Percentiles rank a stretch among this genome's conserved stretches.
Evolutionary conservation across 2,113 vertebrate species (phyloP).

Genomic region (Accipiter virgatus): DNA sequence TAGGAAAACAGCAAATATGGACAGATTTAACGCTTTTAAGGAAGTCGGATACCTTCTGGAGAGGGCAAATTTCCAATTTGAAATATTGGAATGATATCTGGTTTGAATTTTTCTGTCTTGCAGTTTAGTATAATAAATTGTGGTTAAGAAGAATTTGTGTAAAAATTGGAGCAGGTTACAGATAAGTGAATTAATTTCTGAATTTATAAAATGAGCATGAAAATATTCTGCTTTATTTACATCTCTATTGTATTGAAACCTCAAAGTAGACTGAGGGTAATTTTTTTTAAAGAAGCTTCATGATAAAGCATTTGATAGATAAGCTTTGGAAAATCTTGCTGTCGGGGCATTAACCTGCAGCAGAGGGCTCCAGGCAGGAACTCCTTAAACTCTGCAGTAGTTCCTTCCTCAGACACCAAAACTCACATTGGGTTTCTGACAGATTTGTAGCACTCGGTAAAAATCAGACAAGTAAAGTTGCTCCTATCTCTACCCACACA

Average conservation of each 20-base stretch:
- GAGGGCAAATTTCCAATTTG: not conserved
- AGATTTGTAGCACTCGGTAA: not conserved
- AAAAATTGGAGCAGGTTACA: not conserved
- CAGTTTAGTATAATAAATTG: not conserved
- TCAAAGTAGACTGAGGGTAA: not conserved
- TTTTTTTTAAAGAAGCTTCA: not conserved
- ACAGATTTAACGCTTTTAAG: not conserved
- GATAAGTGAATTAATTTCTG: not conserved
- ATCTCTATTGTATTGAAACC: not conserved
- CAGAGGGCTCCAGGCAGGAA: not conserved
- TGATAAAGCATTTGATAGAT: not conserved
- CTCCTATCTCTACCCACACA: not conserved
- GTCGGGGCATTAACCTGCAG: rapidly evolving
- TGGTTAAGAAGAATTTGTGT: not conserved
- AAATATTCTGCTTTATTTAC: not conserved
- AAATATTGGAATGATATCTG: not conserved
- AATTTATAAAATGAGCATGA: not conserved
- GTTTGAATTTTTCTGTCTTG: not conserved
- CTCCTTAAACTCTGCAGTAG: not conserved
- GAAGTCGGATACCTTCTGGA: not conserved
- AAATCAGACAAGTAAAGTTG: not conserved
- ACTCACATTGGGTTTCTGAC: not conserved
- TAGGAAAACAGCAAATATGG: not conserved
- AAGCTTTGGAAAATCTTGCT: not conserved
- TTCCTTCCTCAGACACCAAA: not conserved